phyloP scores from a whole-genome alignment of 2,797 vertebrate species.

The Peromyscus melanophrys region DNA sequence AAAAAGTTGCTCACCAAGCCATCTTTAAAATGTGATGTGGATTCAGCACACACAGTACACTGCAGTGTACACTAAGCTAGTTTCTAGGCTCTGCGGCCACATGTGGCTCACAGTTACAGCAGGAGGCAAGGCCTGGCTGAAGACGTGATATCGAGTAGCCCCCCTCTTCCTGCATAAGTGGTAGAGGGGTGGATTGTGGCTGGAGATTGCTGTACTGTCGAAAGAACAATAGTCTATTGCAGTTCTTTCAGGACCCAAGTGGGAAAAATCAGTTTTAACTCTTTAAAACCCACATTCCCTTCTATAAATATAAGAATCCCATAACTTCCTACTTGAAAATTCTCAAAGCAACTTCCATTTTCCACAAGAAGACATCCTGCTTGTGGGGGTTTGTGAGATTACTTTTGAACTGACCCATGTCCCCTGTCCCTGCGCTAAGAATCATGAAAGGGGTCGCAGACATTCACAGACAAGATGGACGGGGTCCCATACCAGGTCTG shows the following conservation, averaged over 20 bases:
- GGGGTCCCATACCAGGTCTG: conserved; percentile 90
- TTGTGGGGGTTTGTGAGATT: background rate
- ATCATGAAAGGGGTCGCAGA: background rate
- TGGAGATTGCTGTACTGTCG: background rate
- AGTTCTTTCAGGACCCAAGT: background rate
- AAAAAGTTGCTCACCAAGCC: background rate
- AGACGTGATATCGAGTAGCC: background rate
- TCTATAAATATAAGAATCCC: background rate
- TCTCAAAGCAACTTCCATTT: background rate
- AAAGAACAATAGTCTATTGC: no score
- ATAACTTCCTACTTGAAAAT: background rate
- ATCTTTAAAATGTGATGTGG: background rate
- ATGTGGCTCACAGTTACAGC: background rate
- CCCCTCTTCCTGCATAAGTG: background rate
- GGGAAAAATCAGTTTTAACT: background rate
- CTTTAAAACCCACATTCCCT: background rate
- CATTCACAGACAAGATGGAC: background rate
- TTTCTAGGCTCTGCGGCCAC: background rate
- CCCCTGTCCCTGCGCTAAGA: background rate
- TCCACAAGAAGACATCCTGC: background rate
- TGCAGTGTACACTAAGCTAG: background rate
- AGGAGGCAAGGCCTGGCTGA: background rate
- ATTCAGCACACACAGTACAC: background rate
- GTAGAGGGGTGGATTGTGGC: background rate
- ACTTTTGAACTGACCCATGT: background rate